Evolutionary conservation across 2,888 invertebrate genomes (phyloP), one percentile per base, ranked within the genome.

Genomic region (Troides helena): DNA sequence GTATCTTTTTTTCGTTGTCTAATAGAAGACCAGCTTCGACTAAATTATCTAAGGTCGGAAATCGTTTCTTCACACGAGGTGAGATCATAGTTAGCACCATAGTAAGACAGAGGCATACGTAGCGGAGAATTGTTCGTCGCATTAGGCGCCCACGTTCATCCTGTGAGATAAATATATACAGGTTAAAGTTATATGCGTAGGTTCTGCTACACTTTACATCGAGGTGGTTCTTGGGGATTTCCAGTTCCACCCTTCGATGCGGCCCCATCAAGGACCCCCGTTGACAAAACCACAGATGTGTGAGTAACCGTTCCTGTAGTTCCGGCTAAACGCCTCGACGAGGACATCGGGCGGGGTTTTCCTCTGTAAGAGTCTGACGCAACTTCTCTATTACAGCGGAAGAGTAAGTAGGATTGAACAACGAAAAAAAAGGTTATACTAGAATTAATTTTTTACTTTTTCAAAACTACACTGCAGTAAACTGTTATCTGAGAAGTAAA

Each of bases 81-180:
- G 97, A 96, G 73, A 98, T 96, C 94, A 96, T 97, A 57, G 96
- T 95, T 76, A 98, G 94, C 72, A 97, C 97, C 95, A 98, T 95
- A 0, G 97, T 97, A n/a, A 97, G 93, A 77, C 97, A 96, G 46
- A 97, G 94, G 82, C 98, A 98, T 58, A 95, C 96, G 81, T 97
- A 97, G 68, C 97, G 94, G 93, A 97, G 95, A 72, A 97, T 96
- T 17, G 97, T 97, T 58, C 97, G 94, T 68, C 97, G 93, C 96
- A 97, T 96, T 68, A 97, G 93, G 65, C 97, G 94, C 30, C 96
- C 96, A 72, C 97, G 94, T 83, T 97, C 97, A 83, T 97, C 97
- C 95, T 96, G 86, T 65, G 72, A 60, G 60, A 25, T 30, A 58
- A 39, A 39, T n/a, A 53, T 53, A 46, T 46, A 46, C 14, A 0